Evolutionary conservation across 2,888 invertebrate genomes (phyloP), one percentile per base, ranked within the genome.

Genomic region (Cheilosia soror): DNA sequence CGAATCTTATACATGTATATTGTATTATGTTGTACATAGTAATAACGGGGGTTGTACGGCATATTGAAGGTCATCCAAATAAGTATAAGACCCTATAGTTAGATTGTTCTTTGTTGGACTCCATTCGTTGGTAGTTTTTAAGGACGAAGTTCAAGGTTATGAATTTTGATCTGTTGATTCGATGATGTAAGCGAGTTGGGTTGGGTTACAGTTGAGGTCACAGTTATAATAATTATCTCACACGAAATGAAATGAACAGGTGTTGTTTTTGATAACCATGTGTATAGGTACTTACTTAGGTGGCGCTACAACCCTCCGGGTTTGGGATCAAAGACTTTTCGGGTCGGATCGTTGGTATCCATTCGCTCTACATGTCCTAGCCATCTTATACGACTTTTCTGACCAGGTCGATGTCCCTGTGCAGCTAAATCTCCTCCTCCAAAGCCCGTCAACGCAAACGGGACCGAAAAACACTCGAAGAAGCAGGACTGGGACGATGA

Each of bases 71-170:
- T 84, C 83, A 84, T 40, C 31, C 13, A 49, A 47, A 47, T 71
- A 60, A 77, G 60, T 55, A 71, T 31, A 73, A 73, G 51, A 66
- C 57, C 66, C 62, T 62, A 33, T 42, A 37, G 37, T 0, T 11
- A 37, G 11, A 3, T 33, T 55, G 53, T 49, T 42, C 65, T 53
- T 75, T 83, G 63, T 75, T 62, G 44, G 44, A 47, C 57, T 57
- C 31, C 20, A 79, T 44, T 7, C 69, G 65, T 2, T 2, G n/a
- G 15, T 6, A 20, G 29, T 31, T 33, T 69, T 58, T 62, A 76
- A 79, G 84, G 80, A 85, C 80, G 66, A 85, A 62, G 80, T 85
- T 85, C 76, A 85, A 85, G 84, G 84, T 85, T 66, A 60, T 33
- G 33, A 40, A 73, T 31, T 71, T 72, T 65, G 57, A 79, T 58